A percentile compares a stretch with the other conserved stretches of the same genome.
phyloP scores from a whole-genome alignment of 2,888 invertebrate species.

The Germaria angustata region DNA sequence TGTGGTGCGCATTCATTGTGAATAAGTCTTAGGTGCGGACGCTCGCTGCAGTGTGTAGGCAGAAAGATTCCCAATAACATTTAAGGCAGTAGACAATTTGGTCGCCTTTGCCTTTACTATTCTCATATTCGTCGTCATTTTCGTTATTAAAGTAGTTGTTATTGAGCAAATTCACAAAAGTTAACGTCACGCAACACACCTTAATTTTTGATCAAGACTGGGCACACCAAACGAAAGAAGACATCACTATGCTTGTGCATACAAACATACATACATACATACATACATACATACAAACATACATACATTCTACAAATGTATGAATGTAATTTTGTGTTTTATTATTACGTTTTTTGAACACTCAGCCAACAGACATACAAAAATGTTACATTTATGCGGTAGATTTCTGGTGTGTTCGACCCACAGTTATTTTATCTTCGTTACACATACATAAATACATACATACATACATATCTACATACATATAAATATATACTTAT shows the following conservation, averaged over 20 bases:
- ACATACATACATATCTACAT: neutral
- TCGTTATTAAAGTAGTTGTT: conserved; percentile 54
- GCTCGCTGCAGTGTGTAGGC: conserved; percentile 67
- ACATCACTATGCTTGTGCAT: neutral
- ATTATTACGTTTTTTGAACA: neutral
- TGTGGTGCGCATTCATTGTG: conserved; percentile 62
- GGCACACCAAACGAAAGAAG: conserved; percentile 56
- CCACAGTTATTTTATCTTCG: conserved; percentile 39
- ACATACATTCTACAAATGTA: neutral
- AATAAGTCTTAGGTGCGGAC: conserved; percentile 68
- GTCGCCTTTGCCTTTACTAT: conserved; percentile 26
- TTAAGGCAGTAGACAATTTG: conserved; percentile 60
- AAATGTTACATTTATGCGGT: conserved; percentile 20
- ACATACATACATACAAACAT: neutral
- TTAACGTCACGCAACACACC: conserved; percentile 69
- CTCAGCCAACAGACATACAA: conserved; percentile 23
- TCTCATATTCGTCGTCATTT: conserved; percentile 34
- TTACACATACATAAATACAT: neutral
- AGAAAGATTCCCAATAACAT: conserved; percentile 64
- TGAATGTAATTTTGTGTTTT: neutral
- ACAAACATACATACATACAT: neutral
- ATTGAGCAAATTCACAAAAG: conserved; percentile 59
- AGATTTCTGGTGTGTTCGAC: conserved; percentile 56
- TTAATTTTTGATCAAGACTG: conserved; percentile 65
- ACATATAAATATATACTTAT: neutral